These are phyloP conservation scores for Atopsyche davidsoni DNA, from an alignment of 1,140 invertebrate genomes.

Conservation along the genomic window DNA sequence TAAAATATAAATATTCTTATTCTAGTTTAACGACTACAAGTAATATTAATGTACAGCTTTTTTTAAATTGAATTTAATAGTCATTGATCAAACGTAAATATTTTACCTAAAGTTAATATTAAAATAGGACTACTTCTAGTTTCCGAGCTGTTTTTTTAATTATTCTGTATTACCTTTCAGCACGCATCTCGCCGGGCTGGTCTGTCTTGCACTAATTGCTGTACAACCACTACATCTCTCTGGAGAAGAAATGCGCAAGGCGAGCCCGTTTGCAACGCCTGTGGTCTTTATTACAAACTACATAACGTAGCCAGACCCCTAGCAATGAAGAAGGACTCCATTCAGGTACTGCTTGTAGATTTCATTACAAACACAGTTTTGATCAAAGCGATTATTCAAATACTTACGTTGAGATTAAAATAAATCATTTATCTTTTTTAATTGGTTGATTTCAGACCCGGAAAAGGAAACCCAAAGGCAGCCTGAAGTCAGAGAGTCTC, in stretches of 20 bases:
- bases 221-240: slow-evolving; percentile 77
- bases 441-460: slow-evolving; percentile 62
- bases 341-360: slow-evolving; percentile 71
- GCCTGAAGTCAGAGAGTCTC: slow-evolving; percentile 39
- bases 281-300: slow-evolving; percentile 88
- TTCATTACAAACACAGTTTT: neutral
- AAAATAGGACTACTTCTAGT: too few species aligned
- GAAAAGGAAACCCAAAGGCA: slow-evolving; percentile 83
- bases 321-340: slow-evolving; percentile 94
- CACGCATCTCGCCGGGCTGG: slow-evolving; percentile 71
- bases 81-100: too few species aligned
- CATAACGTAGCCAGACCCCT: slow-evolving; percentile 81
- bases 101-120: too few species aligned
- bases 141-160: too few species aligned
- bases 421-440: slow-evolving; percentile 2
- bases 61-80: too few species aligned
- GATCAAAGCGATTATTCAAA: slow-evolving; percentile 8
- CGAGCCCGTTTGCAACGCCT: slow-evolving; percentile 91
- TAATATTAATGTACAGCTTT: too few species aligned
- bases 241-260: slow-evolving; percentile 84
- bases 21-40: too few species aligned
- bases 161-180: slow-evolving; percentile 39
- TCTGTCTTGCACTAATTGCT: slow-evolving; percentile 86
- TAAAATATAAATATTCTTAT: too few species aligned
- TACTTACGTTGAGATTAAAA: slow-evolving; percentile 5